Evolutionary conservation across 1,140 invertebrate species (phyloP), one percentile per base, ranked within the genome.

Genomic region (Nephila pilipes): DNA sequence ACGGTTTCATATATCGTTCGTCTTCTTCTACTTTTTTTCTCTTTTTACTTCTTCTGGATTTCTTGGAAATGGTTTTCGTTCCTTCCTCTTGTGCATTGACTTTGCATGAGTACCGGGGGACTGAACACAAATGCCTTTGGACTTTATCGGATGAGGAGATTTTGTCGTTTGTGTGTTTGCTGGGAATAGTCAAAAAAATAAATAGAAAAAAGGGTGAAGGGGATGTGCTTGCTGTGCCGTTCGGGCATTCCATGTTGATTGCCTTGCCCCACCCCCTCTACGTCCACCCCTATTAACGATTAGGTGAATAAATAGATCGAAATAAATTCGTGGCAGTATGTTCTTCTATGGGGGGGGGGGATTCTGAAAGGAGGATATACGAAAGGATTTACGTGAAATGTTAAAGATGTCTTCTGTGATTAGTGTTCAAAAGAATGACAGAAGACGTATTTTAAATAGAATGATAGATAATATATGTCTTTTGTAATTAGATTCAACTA

Each of bases 41-140:
- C 20, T 36, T n/a, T 57, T 57, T 89, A 20, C 55, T 89, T 29
- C 38, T 29, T 89, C 36, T 20, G 60, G 25, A 32, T 87, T 87
- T 69, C 25, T 89, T 55, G 87, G 87, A 89, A 89, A 89, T 89
- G 87, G 87, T 89, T 89, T 89, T 79, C 65, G 65, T 75, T 89
- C 46, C 65, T 18, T 57, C 38, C 46, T 75, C 65, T 79, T 89
- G 54, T 79, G 89, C 89, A 91, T 91, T 83, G 89, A 81, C 89
- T 91, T 91, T 83, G 89, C 89, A 91, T 91, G 55, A 81, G 89
- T 75, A 75, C 38, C 54, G 22, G 83, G 83, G 57, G 83, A 85
- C 83, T 57, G 83, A 85, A 85, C 83, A 85, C 83, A 85, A 85
- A 85, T 85, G 55, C 83, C 83, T 32, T 85, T 85, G 83, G 83